Evolutionary conservation across 2,797 vertebrate species (phyloP).

Genomic region (Gallirallus australis): DNA sequence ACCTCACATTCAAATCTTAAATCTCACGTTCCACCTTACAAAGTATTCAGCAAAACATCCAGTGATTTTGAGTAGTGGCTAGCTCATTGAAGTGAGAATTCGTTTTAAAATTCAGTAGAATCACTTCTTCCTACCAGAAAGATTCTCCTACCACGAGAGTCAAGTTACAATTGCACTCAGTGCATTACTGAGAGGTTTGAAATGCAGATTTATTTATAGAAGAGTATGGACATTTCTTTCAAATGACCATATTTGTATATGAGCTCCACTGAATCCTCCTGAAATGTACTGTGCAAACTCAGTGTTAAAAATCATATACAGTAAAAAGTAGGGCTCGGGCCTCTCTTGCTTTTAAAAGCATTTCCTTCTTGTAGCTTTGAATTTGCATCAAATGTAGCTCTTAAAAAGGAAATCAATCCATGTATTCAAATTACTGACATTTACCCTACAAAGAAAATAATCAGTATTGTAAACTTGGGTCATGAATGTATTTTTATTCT

Average conservation of each 20-base stretch:
- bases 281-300: slow-evolving; percentile 4
- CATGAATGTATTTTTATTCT: neutral
- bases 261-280: neutral
- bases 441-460: slow-evolving; percentile 13
- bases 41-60: neutral
- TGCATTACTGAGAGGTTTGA: neutral
- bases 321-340: neutral
- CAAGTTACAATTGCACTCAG: slow-evolving; percentile 5
- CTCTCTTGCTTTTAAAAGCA: neutral
- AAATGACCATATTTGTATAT: neutral
- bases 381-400: neutral
- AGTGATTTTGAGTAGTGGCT: neutral
- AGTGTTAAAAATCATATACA: neutral
- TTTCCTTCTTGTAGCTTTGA: neutral
- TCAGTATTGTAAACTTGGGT: neutral
- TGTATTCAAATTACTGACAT: slow-evolving; percentile 6
- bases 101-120: neutral
- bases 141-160: neutral
- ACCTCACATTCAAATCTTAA: neutral
- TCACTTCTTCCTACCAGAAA: neutral
- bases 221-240: slow-evolving; percentile 1
- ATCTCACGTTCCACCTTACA: neutral
- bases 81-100: neutral
- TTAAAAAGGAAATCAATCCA: neutral
- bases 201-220: slow-evolving; percentile 12